phyloP scores from a whole-genome alignment of 1,140 invertebrate species.

The Apolygus lucorum region DNA sequence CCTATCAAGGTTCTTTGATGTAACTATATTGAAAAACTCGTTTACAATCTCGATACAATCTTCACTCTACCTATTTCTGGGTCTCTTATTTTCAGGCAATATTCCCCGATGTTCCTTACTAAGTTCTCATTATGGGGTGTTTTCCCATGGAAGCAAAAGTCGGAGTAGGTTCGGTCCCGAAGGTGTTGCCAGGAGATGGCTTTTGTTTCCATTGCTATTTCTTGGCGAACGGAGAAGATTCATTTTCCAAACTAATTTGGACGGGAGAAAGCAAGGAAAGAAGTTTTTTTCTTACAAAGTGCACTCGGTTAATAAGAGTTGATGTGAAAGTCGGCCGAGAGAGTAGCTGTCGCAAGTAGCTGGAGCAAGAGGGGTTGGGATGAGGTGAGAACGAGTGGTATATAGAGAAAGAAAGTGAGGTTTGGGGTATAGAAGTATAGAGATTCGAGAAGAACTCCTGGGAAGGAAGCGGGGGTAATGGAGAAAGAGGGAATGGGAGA shows the following conservation, averaged over 20 bases:
- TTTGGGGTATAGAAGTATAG: background rate
- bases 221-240: background rate
- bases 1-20: too few species aligned
- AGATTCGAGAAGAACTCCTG: background rate
- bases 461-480: background rate
- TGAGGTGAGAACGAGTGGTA: conserved; percentile 4
- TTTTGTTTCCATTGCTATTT: background rate
- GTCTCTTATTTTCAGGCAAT: too few species aligned
- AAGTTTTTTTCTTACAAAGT: background rate
- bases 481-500: conserved; percentile 3
- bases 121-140: too few species aligned
- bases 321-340: conserved; percentile 10
- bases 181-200: too few species aligned
- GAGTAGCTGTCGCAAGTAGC: background rate
- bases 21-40: too few species aligned
- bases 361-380: conserved; percentile 10
- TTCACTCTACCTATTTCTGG: too few species aligned
- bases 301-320: background rate
- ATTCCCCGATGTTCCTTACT: too few species aligned
- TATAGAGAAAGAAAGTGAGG: conserved; percentile 2
- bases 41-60: too few species aligned
- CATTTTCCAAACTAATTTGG: background rate
- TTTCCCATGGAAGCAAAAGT: too few species aligned
- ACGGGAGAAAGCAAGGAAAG: background rate
- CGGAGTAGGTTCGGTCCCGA: too few species aligned